Conservation (phyloP, 2,888 invertebrate genomes). For the Leuctra nigra region DNA sequence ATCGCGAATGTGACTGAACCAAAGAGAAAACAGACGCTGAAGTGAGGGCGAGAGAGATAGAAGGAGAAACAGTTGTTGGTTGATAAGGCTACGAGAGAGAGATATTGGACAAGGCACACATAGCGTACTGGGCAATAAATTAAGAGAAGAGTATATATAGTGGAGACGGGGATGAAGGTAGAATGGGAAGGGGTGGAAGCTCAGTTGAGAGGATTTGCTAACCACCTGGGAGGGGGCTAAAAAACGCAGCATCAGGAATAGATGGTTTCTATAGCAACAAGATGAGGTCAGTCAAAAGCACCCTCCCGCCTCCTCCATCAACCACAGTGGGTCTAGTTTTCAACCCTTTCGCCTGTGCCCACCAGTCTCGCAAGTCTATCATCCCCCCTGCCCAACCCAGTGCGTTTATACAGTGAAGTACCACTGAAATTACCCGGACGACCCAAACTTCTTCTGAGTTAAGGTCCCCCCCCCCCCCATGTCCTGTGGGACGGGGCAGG, state of each 20-base stretch:
- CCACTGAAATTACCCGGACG: neutral
- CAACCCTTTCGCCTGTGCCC: neutral
- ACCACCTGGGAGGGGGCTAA: slow-evolving; percentile 18
- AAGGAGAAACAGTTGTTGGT: neutral
- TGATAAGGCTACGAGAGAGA: neutral
- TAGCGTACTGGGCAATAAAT: slow-evolving; percentile 14
- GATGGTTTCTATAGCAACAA: slow-evolving; percentile 13
- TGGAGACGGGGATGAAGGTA: neutral
- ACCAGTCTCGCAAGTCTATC: neutral
- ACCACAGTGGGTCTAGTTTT: neutral
- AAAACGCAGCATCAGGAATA: slow-evolving; percentile 8
- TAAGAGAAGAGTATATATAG: neutral
- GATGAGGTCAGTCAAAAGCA: slow-evolving; percentile 10
- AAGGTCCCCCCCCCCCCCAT: neutral
- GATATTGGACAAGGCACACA: neutral
- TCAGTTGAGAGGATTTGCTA: slow-evolving; percentile 25
- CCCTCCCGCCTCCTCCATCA: neutral
- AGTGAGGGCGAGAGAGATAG: neutral
- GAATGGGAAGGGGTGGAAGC: slow-evolving; percentile 29
- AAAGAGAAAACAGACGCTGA: neutral
- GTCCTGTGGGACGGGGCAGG: too few relatives aligned
- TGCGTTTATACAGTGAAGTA: neutral
- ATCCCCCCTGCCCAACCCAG: neutral
- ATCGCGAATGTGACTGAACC: slow-evolving; percentile 4
- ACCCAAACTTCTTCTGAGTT: neutral